A percentile compares a stretch with the other conserved stretches of the same genome.
phyloP scores from a whole-genome alignment of 2,888 invertebrate species.

The Drosophila percnosoma region DNA sequence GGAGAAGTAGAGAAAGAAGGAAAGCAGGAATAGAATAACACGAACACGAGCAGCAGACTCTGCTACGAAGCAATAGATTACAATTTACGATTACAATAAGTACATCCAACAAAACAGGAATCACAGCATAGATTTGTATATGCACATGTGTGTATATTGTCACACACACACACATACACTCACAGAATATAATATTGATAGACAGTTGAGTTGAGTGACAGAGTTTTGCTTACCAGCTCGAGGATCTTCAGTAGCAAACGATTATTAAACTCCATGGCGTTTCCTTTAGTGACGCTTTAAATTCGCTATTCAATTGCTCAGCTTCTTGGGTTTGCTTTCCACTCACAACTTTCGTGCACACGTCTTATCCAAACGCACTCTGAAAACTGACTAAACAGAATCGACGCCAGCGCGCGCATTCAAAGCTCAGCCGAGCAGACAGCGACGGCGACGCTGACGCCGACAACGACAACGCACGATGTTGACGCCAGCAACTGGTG shows the following conservation, averaged over 20 bases:
- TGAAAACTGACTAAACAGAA: slow-evolving; percentile 53
- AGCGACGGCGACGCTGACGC: slow-evolving; percentile 13
- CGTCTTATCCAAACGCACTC: slow-evolving; percentile 54
- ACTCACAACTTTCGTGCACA: slow-evolving; percentile 26
- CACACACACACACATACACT: not conserved
- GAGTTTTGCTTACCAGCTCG: slow-evolving; percentile 81
- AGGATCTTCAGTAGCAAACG: slow-evolving; percentile 83
- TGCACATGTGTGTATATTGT: not conserved
- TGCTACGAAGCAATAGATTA: slow-evolving; percentile 2
- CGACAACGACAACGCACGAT: slow-evolving; percentile 4
- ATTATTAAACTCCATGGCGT: slow-evolving; percentile 83
- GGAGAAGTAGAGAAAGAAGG: not conserved
- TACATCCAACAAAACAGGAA: not conserved
- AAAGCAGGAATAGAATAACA: slow-evolving; percentile 11
- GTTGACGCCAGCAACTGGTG: slow-evolving; percentile 27
- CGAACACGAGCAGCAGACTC: not conserved
- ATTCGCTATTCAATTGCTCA: slow-evolving; percentile 22
- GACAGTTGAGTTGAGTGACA: not conserved
- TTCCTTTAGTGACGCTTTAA: slow-evolving; percentile 20
- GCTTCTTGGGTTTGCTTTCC: not conserved
- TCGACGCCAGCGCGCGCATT: slow-evolving; percentile 30
- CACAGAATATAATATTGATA: not conserved
- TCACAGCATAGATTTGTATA: slow-evolving; percentile 3
- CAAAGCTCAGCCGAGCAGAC: slow-evolving; percentile 44
- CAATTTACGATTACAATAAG: not conserved